Evolutionary conservation across 2,888 invertebrate genomes (phyloP).

Genomic region (Amblyteles armatorius): DNA sequence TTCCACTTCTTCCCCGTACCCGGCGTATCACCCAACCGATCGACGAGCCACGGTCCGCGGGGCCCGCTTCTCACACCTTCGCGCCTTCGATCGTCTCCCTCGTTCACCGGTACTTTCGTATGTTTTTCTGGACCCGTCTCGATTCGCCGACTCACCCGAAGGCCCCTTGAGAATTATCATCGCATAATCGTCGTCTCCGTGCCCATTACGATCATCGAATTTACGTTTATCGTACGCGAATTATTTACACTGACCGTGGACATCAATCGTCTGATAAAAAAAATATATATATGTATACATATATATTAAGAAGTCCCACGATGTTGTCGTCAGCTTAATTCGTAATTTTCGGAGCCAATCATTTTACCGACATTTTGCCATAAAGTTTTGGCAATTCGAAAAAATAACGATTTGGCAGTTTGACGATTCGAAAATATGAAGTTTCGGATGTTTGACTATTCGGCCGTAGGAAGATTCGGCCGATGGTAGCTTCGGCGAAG

Average conservation of each 20-base stretch:
- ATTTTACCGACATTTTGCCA: no score
- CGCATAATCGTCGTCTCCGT: constrained; percentile 14
- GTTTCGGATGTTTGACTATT: no score
- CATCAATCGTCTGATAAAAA: neutral
- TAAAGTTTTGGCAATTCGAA: no score
- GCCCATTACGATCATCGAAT: constrained; percentile 18
- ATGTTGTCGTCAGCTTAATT: no score
- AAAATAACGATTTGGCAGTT: no score
- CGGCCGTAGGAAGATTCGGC: no score
- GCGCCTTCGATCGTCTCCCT: constrained; percentile 57
- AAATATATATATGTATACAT: no score
- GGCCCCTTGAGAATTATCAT: constrained; percentile 22
- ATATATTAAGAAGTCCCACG: no score
- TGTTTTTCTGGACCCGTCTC: constrained; percentile 32
- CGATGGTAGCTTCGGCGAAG: no score
- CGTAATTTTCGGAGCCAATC: no score
- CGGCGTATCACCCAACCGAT: constrained; percentile 61
- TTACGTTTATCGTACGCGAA: neutral
- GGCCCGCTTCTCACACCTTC: constrained; percentile 61
- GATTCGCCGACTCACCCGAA: constrained; percentile 46
- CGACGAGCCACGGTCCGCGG: constrained; percentile 44
- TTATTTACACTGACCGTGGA: neutral
- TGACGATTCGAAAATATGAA: no score
- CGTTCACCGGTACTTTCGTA: constrained; percentile 31
- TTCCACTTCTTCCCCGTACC: constrained; percentile 44